Percentiles rank a stretch among this genome's conserved stretches.
Conservation (phyloP, 1,140 invertebrate genomes). For the Anadara kagoshimensis region DNA sequence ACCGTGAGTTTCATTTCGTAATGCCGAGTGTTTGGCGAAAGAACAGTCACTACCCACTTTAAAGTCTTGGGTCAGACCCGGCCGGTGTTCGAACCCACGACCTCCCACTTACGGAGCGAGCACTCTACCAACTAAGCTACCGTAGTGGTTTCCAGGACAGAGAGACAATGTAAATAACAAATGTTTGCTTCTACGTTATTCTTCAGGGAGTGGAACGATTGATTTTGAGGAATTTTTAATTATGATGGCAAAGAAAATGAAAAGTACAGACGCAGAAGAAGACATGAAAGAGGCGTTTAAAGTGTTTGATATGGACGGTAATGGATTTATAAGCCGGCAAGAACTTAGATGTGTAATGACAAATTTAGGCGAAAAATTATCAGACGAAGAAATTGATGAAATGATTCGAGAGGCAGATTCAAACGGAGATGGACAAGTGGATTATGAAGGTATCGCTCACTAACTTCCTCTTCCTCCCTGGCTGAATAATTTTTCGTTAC, state of each 20-base stretch:
- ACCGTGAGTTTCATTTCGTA: no score
- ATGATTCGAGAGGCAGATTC: constrained; percentile 83
- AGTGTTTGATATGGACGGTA: constrained; percentile 98
- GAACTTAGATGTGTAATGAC: constrained; percentile 83
- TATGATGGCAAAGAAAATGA: constrained; percentile 3
- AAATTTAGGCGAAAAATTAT: constrained; percentile 90
- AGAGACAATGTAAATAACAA: no score
- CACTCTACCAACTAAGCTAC: no score
- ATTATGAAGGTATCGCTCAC: constrained; percentile 36
- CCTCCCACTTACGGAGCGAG: no score
- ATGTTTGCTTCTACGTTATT: no score
- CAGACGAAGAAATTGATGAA: constrained; percentile 91
- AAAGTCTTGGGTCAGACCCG: no score
- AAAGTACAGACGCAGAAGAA: constrained; percentile 80
- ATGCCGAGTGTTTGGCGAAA: no score
- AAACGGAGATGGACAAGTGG: constrained; percentile 42
- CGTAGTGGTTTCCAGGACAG: no score
- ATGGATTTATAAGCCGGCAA: constrained; percentile 80
- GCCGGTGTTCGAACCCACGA: no score
- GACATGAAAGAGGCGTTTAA: constrained; percentile 98
- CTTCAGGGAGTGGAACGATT: not conserved
- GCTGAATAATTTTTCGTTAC: constrained; percentile 33
- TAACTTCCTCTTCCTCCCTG: constrained; percentile 8
- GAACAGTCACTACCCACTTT: no score
- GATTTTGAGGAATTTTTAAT: constrained; percentile 12